Conservation (phyloP, 2,888 invertebrate species). For the Nephrotoma flavescens region DNA sequence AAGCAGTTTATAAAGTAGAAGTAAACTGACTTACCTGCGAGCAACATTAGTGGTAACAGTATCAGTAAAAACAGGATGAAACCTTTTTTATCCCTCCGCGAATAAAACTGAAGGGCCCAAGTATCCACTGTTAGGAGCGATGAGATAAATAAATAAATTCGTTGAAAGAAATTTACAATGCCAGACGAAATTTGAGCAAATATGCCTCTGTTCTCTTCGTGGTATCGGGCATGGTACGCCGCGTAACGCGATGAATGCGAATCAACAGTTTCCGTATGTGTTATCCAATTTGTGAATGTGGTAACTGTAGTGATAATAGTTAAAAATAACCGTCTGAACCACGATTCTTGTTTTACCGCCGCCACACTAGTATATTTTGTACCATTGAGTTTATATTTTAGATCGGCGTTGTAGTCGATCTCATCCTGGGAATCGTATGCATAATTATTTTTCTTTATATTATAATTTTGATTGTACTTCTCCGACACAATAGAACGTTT, state of each 20-base stretch:
- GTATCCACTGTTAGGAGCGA: constrained; percentile 27
- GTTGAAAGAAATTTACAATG: constrained; percentile 17
- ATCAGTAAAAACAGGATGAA: constrained; percentile 30
- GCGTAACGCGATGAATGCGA: background rate
- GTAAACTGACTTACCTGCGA: constrained; percentile 37
- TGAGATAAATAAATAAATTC: constrained; percentile 24
- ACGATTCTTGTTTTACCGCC: constrained; percentile 3
- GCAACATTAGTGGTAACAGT: constrained; percentile 37
- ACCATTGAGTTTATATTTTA: constrained; percentile 10
- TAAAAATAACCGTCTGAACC: constrained; percentile 7
- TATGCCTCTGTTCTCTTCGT: background rate
- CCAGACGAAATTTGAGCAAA: background rate
- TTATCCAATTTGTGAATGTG: background rate
- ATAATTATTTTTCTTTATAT: constrained; percentile 10
- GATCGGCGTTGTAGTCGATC: constrained; percentile 20
- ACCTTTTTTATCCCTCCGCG: constrained; percentile 23
- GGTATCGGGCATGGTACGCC: background rate
- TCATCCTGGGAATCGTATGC: constrained; percentile 30
- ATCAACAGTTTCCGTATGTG: constrained; percentile 2
- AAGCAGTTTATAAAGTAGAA: background rate
- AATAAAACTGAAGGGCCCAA: constrained; percentile 13
- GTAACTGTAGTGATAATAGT: constrained; percentile 6
- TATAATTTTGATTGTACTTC: background rate
- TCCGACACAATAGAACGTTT: background rate
- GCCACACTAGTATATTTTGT: background rate